Percentiles rank a stretch among this genome's conserved stretches.
phyloP scores from a whole-genome alignment of 2,888 invertebrate genomes.

The Xanthostigma xanthostigma region DNA sequence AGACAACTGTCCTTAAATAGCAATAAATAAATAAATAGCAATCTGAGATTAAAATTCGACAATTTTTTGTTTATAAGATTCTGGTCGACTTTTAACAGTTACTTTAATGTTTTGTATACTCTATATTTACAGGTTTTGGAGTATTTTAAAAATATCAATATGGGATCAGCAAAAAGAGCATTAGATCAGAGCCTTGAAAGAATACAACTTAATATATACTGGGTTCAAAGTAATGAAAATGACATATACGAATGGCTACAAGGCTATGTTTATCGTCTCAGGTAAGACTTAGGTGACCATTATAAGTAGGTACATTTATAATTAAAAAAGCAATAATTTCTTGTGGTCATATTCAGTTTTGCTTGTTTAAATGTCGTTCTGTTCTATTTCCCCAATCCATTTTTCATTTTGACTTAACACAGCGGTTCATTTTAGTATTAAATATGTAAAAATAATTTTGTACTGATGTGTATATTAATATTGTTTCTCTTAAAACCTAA shows the following conservation, averaged over 20 bases:
- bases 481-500: too few species aligned
- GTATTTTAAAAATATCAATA: slow-evolving; percentile 30
- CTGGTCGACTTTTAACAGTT: slow-evolving; percentile 6
- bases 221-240: slow-evolving; percentile 48
- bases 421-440: too few species aligned
- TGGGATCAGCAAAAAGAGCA: slow-evolving; percentile 33
- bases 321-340: too few species aligned
- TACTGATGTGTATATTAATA: too few species aligned
- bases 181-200: slow-evolving; percentile 62
- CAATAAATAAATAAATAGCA: too few species aligned
- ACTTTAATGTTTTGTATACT: slow-evolving; percentile 6
- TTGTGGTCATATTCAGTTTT: too few species aligned
- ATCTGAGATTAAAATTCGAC: not conserved
- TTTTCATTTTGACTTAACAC: too few species aligned
- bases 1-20: not conserved
- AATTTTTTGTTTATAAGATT: not conserved
- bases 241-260: slow-evolving; percentile 32
- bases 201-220: slow-evolving; percentile 66
- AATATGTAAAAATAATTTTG: too few species aligned
- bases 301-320: too few species aligned
- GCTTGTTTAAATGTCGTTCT: too few species aligned
- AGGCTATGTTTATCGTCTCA: slow-evolving; percentile 16
- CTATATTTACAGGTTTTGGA: slow-evolving; percentile 24
- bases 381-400: too few species aligned
- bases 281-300: too few species aligned